These are phyloP conservation scores for Pangasianodon gigas DNA, from an alignment of 2,113 vertebrate genomes.

Conservation along the genomic window DNA sequence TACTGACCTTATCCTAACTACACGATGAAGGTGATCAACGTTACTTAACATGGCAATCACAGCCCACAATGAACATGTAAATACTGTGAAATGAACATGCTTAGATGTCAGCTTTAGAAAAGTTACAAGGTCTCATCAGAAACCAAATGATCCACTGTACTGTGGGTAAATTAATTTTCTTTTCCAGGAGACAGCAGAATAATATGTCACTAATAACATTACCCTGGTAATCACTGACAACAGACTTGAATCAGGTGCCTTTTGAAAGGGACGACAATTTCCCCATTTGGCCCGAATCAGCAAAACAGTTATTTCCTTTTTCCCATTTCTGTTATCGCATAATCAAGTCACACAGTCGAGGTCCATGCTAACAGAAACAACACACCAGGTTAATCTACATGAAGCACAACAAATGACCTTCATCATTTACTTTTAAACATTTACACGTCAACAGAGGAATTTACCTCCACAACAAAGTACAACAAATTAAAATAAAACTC, in stretches of 20 bases:
- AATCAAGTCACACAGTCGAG: conserved; percentile 88
- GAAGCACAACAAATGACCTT: conserved; percentile 97
- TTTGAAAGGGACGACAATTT: conserved; percentile 67
- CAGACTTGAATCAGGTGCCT: conserved; percentile 76
- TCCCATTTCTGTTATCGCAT: conserved; percentile 77
- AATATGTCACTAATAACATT: conserved; percentile 68
- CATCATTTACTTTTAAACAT: conserved; percentile 94
- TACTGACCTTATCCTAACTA: conserved; percentile 22
- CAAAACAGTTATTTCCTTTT: conserved; percentile 66
- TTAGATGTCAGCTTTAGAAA: conserved; percentile 76
- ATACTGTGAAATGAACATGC: conserved; percentile 75
- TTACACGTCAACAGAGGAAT: conserved; percentile 87
- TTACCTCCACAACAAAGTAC: conserved; percentile 83
- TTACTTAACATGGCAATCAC: conserved; percentile 55
- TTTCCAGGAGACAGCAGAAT: conserved; percentile 70
- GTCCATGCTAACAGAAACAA: conserved; percentile 92
- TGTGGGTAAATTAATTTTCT: conserved; percentile 70
- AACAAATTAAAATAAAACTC: conserved; percentile 77
- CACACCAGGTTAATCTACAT: conserved; percentile 89
- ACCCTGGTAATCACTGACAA: conserved; percentile 68
- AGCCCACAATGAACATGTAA: conserved; percentile 79
- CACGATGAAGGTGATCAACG: background rate
- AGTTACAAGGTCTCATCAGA: conserved; percentile 57
- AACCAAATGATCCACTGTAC: conserved; percentile 76
- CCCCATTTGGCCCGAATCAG: conserved; percentile 73